phyloP scores from a whole-genome alignment of 2,797 vertebrate species.

The Crypturellus tataupa region DNA sequence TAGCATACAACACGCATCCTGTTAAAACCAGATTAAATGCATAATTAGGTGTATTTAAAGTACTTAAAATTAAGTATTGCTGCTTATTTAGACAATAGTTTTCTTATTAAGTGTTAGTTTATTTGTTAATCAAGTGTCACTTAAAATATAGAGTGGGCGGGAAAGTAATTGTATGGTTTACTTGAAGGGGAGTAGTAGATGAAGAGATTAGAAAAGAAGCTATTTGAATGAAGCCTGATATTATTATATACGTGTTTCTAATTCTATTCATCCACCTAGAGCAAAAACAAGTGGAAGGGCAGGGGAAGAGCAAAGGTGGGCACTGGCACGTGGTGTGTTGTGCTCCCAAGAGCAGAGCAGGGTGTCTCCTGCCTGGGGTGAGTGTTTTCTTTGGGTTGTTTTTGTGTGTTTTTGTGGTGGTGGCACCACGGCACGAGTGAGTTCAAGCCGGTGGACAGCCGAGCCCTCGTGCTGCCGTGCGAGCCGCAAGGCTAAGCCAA shows the following conservation, averaged over 20 bases:
- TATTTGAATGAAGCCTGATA: slow-evolving; percentile 8
- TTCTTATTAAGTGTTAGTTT: slow-evolving; percentile 66
- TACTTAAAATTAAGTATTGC: slow-evolving; percentile 62
- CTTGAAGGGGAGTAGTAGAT: slow-evolving; percentile 59
- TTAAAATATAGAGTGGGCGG: slow-evolving; percentile 53
- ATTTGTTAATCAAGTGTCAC: slow-evolving; percentile 63
- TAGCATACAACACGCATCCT: slow-evolving; percentile 36
- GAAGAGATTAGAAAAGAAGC: slow-evolving; percentile 49
- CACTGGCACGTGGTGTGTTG: background rate
- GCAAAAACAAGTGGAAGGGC: background rate
- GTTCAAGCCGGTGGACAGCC: background rate
- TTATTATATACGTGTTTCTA: slow-evolving; percentile 15
- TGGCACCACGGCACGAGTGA: too few relatives aligned
- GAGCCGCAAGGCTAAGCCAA: background rate
- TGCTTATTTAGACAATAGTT: slow-evolving; percentile 69
- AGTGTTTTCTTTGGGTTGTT: too few relatives aligned
- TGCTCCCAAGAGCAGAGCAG: background rate
- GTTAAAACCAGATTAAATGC: slow-evolving; percentile 60
- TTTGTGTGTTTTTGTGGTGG: too few relatives aligned
- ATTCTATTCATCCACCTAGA: background rate
- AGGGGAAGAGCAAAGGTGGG: background rate
- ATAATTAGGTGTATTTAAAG: slow-evolving; percentile 69
- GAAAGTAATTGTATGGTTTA: slow-evolving; percentile 54
- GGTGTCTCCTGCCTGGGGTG: too few relatives aligned
- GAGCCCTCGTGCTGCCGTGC: background rate